Conservation (phyloP, 2,797 vertebrate species). For the Coilia nasus region DNA sequence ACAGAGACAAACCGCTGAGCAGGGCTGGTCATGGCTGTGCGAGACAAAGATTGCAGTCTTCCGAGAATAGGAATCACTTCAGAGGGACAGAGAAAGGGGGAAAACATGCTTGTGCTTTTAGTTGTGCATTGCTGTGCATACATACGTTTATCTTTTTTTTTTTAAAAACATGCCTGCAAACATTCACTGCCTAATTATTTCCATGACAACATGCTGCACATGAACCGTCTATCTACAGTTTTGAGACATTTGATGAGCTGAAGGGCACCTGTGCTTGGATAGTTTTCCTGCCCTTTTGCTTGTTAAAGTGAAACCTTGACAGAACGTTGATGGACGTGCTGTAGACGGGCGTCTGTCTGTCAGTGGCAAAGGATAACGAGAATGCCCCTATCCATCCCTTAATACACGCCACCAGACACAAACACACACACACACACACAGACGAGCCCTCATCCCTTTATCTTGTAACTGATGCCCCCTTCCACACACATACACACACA, state of each 20-base stretch:
- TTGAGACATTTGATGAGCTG: neutral
- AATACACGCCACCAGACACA: neutral
- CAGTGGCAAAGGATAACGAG: neutral
- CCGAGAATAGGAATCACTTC: neutral
- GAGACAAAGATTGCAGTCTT: neutral
- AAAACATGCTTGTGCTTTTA: no score
- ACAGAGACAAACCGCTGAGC: slow-evolving; percentile 45
- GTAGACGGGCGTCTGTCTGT: neutral
- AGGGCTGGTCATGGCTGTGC: neutral
- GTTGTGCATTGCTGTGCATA: neutral
- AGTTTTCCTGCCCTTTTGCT: neutral
- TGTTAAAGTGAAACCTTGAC: neutral
- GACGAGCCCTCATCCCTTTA: neutral
- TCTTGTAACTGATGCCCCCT: neutral
- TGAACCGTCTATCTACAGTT: neutral
- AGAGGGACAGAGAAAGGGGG: neutral
- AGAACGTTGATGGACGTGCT: neutral
- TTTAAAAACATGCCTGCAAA: neutral
- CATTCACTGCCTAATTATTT: neutral
- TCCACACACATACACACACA: neutral
- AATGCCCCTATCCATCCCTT: neutral
- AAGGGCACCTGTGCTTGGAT: neutral
- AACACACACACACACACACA: slow-evolving; percentile 20
- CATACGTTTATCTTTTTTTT: neutral
- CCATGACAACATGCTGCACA: neutral